Conservation (phyloP, 2,113 vertebrate species). For the Lophotis ruficrista region DNA sequence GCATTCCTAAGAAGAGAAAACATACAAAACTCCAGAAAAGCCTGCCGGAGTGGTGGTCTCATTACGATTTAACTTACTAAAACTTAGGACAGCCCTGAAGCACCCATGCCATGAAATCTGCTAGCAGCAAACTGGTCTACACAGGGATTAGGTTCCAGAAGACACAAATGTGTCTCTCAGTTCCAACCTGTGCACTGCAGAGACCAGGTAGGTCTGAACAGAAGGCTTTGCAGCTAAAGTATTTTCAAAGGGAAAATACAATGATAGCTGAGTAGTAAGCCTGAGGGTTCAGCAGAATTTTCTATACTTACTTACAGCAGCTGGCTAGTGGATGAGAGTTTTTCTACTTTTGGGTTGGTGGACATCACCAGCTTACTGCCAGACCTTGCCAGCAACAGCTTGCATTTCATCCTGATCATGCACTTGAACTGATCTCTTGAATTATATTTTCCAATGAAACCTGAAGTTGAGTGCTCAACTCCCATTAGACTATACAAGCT, state of each 20-base stretch:
- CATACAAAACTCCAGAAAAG: neutral
- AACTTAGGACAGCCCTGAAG: neutral
- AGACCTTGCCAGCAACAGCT: neutral
- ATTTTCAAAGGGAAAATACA: neutral
- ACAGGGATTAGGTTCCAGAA: neutral
- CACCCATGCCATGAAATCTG: neutral
- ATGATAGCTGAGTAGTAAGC: neutral
- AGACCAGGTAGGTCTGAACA: neutral
- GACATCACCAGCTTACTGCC: neutral
- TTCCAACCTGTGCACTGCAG: neutral
- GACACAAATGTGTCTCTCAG: neutral
- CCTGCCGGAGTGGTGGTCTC: neutral
- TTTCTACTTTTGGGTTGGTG: neutral
- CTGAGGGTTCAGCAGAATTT: neutral
- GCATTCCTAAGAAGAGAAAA: neutral
- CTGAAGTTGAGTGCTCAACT: neutral
- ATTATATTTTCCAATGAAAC: neutral
- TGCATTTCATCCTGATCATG: neutral
- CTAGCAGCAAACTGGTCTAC: neutral
- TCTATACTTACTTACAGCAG: neutral
- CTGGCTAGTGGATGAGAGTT: neutral
- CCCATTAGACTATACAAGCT: neutral
- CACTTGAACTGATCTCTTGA: neutral
- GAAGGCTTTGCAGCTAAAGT: neutral
- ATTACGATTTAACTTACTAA: neutral